Evolutionary conservation across 2,888 invertebrate species (phyloP).

Genomic region (Epinotia ramella): DNA sequence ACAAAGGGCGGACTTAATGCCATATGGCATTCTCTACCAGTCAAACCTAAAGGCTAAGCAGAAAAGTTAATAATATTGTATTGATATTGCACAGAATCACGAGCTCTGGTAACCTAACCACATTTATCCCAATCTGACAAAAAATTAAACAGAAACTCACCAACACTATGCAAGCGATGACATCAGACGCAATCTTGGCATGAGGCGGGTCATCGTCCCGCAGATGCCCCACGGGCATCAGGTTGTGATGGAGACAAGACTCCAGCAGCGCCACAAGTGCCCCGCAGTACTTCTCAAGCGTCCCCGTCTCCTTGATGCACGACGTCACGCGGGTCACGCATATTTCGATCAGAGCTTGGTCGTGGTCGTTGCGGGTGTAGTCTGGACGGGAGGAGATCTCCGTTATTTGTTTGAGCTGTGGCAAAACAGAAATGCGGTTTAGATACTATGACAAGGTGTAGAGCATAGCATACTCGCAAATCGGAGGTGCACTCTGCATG

Average conservation of each 20-base stretch:
- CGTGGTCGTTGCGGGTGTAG: constrained; percentile 94
- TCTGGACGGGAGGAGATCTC: constrained; percentile 93
- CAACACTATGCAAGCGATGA: constrained; percentile 97
- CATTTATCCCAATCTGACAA: too few relatives aligned
- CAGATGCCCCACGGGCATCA: constrained; percentile 88
- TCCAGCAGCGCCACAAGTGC: constrained; percentile 93
- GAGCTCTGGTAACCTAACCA: too few relatives aligned
- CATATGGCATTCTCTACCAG: too few relatives aligned
- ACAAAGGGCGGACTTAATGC: too few relatives aligned
- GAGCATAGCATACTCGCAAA: too few relatives aligned
- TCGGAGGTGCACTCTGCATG: too few relatives aligned
- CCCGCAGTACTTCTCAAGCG: constrained; percentile 94
- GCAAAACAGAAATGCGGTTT: constrained; percentile 41
- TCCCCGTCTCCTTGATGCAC: constrained; percentile 94
- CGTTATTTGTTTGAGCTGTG: constrained; percentile 89
- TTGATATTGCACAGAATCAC: too few relatives aligned
- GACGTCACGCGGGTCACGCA: constrained; percentile 96
- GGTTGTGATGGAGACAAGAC: constrained; percentile 94
- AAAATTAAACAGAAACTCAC: constrained; percentile 78
- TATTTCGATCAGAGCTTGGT: constrained; percentile 97
- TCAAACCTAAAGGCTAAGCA: too few relatives aligned
- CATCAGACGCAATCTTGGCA: constrained; percentile 97
- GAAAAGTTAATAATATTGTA: too few relatives aligned
- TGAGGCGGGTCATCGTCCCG: constrained; percentile 96
- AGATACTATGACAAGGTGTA: neutral